Base-by-base conservation (phyloP, 2,113 vertebrate genomes). In the Calonectris borealis region DNA sequence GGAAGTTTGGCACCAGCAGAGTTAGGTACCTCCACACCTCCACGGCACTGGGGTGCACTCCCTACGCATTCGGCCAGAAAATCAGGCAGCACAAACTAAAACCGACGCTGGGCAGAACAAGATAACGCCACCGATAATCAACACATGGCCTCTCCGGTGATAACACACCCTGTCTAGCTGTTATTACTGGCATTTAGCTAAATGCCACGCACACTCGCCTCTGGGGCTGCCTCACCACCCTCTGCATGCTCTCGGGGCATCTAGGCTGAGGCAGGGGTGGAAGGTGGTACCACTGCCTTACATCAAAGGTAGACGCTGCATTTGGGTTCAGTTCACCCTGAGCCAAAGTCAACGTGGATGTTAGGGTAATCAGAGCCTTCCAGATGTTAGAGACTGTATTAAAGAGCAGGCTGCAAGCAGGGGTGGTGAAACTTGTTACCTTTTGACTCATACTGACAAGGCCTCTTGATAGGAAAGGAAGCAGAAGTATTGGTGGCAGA, bases 141-240 rank as follows among this genome's bases (percentile, higher is more conserved):
- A 34, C 32, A 48, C 15, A 29, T 0, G 1, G 24, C 29, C 29
- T 26, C 32, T 71, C 6, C 1, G 3, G 54, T 42, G 58, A 6
- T 13, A 72, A n/a, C 62, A 61, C 31, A 20, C 16, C n/a, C 52
- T 76, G 44, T 19, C 48, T 42, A 38, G 65, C 32, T 11, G 4
- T 42, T 38, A 7, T 12, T 42, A 34, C 16, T 34, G 65, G 40
- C 73, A 46, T 69, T 92, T 34, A 69, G n/a, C 55, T 71, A 24
- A 82, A 64, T 58, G 60, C 26, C 22, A 32, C 0, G 0, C 34
- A 46, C 44, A 3, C 20, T 69, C 15, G 0, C 10, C 48, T 34
- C 61, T 70, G 58, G 64, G 44, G 21, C 88, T 70, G 44, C 75
- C 62, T 92, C 27, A 13, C 54, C 54, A 34, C 17, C 31, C 49